These are phyloP conservation scores for Pelmatolapia mariae DNA, from an alignment of 2,113 vertebrate species.

Conservation along the genomic window DNA sequence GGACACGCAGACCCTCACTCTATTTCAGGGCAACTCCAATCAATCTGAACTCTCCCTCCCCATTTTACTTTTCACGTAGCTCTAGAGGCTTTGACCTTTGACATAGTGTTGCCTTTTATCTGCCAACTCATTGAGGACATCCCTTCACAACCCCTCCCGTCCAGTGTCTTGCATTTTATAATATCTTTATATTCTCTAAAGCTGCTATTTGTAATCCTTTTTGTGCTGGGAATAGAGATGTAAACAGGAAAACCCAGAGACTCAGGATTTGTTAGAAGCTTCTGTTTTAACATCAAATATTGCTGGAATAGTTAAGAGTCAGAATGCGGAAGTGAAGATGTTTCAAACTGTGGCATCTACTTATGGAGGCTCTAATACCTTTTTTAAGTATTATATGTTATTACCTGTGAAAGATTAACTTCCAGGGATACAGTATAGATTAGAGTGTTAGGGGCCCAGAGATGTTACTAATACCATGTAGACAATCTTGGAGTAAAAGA, in stretches of 20 bases:
- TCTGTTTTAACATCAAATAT: not conserved
- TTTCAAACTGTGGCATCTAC: not conserved
- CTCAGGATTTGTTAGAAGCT: constrained; percentile 32
- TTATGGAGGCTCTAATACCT: not conserved
- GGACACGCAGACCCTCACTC: not conserved
- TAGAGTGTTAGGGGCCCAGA: not conserved
- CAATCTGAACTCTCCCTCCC: not conserved
- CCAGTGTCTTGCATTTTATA: constrained; percentile 2
- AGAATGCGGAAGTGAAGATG: not conserved
- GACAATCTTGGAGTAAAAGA: not conserved
- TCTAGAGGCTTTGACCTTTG: constrained; percentile 2
- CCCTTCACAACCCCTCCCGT: not conserved
- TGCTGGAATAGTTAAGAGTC: not conserved
- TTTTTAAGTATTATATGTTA: not conserved
- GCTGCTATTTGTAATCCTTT: constrained; percentile 45
- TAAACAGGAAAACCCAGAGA: constrained; percentile 30
- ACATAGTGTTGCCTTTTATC: not conserved
- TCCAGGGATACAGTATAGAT: not conserved
- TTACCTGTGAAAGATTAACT: constrained; percentile 10
- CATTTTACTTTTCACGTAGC: not conserved
- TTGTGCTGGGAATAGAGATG: constrained; percentile 37
- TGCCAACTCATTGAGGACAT: not conserved
- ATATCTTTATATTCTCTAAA: constrained; percentile 29
- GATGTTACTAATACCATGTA: not conserved
- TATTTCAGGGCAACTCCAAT: not conserved